phyloP scores from a whole-genome alignment of 2,113 vertebrate species.

The Prietella phreatophila region DNA sequence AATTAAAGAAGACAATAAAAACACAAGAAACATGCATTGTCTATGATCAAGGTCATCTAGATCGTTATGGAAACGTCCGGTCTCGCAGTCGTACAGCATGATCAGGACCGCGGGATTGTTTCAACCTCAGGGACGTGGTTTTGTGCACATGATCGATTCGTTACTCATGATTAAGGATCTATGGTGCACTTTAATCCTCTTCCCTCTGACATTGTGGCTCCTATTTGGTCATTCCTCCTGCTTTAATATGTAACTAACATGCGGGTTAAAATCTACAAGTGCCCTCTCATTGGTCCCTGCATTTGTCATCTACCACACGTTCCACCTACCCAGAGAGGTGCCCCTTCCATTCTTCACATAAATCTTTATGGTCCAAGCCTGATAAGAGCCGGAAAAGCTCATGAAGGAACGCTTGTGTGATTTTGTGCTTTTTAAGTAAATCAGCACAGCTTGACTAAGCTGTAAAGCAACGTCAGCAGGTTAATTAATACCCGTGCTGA shows the following conservation, averaged over 20 bases:
- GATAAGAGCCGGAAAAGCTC: background rate
- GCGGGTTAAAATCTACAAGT: background rate
- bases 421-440: background rate
- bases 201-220: background rate
- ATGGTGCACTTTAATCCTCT: background rate
- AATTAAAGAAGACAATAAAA: background rate
- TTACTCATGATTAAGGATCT: background rate
- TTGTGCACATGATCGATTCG: background rate
- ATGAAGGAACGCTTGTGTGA: background rate
- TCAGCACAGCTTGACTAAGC: background rate
- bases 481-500: background rate
- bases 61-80: too few relatives aligned
- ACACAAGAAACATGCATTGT: background rate
- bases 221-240: background rate
- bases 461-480: background rate
- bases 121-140: background rate
- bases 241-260: background rate
- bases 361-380: background rate
- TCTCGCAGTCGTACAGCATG: background rate
- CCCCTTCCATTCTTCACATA: background rate
- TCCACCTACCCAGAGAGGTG: background rate
- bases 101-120: background rate
- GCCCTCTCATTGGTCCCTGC: background rate
- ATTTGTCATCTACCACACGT: too few relatives aligned
- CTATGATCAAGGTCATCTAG: background rate